Conservation (phyloP, 35 echinoderm and acorn worm species). For the Chiridota heheva region DNA sequence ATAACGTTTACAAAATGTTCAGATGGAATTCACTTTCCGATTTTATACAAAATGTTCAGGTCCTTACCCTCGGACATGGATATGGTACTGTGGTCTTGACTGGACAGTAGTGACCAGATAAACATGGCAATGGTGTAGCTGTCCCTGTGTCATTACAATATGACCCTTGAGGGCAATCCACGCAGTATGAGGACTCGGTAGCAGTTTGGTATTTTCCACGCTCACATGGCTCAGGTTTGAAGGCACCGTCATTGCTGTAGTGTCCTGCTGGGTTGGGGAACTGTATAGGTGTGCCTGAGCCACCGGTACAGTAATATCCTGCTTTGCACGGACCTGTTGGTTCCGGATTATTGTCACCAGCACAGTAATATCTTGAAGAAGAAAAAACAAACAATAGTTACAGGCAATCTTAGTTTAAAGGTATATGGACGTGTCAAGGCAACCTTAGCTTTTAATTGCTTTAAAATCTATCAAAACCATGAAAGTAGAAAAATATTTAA, state of each 20-base stretch:
- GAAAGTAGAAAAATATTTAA: too few species aligned
- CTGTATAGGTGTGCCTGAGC: conserved; percentile 80
- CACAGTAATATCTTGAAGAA: conserved; percentile 88
- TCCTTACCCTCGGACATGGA: conserved; percentile 80
- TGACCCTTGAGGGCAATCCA: conserved; percentile 74
- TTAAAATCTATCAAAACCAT: too few species aligned
- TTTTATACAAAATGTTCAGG: too few species aligned
- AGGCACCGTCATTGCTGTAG: conserved; percentile 71
- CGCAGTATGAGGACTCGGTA: conserved; percentile 66
- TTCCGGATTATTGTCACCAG: conserved; percentile 96
- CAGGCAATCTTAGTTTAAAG: too few species aligned
- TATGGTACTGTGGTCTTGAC: conserved; percentile 68
- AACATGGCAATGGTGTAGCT: conserved; percentile 51
- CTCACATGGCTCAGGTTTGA: conserved; percentile 92
- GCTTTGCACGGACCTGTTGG: conserved; percentile 88
- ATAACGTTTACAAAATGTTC: too few species aligned
- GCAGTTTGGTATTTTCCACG: conserved; percentile 85
- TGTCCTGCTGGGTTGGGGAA: conserved; percentile 64
- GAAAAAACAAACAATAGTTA: not conserved
- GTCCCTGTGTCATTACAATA: conserved; percentile 89
- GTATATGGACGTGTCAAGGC: too few species aligned
- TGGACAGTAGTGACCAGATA: conserved; percentile 69
- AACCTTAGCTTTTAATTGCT: too few species aligned
- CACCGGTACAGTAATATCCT: conserved; percentile 96
- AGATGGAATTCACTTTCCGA: too few species aligned